Percentiles rank a stretch among this genome's conserved stretches.
phyloP scores from a whole-genome alignment of 2,888 invertebrate genomes.

The Meta bourneti region DNA sequence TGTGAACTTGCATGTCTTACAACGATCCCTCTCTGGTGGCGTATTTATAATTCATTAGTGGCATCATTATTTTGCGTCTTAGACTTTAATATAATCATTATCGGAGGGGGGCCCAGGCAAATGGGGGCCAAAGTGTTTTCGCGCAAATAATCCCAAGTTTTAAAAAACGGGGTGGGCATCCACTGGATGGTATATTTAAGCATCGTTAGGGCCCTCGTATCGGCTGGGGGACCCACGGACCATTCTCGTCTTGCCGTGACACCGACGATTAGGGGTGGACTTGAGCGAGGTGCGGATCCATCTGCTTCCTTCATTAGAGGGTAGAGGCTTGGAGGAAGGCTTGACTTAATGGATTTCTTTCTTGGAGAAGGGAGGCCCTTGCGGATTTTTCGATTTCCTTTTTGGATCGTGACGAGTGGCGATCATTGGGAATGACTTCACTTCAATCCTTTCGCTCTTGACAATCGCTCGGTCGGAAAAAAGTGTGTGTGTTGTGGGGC shows the following conservation, averaged over 20 bases:
- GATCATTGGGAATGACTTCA: not conserved
- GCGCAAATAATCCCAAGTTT: conserved; percentile 41
- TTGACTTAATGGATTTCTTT: conserved; percentile 61
- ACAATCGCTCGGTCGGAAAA: conserved; percentile 45
- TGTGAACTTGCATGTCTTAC: conserved; percentile 70
- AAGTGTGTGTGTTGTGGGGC: not conserved
- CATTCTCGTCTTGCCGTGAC: conserved; percentile 58
- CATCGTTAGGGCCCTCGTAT: conserved; percentile 62
- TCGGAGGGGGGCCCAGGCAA: conserved; percentile 11
- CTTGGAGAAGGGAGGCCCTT: not conserved
- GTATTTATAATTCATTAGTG: conserved; percentile 70
- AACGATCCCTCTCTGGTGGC: conserved; percentile 28
- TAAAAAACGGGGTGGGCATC: conserved; percentile 34
- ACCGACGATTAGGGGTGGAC: conserved; percentile 65
- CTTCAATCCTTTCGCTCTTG: conserved; percentile 1
- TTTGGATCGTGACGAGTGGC: conserved; percentile 59
- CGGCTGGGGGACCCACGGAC: conserved; percentile 30
- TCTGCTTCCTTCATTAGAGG: conserved; percentile 58
- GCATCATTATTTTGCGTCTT: conserved; percentile 38
- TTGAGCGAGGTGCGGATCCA: conserved; percentile 37
- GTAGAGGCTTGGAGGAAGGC: conserved; percentile 7
- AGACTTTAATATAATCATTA: conserved; percentile 70
- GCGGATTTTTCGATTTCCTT: conserved; percentile 69
- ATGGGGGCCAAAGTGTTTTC: conserved; percentile 21
- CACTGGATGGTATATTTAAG: conserved; percentile 66